Evolutionary conservation across 2,113 vertebrate genomes (phyloP).

Genomic region (Phyllostomus hastatus): DNA sequence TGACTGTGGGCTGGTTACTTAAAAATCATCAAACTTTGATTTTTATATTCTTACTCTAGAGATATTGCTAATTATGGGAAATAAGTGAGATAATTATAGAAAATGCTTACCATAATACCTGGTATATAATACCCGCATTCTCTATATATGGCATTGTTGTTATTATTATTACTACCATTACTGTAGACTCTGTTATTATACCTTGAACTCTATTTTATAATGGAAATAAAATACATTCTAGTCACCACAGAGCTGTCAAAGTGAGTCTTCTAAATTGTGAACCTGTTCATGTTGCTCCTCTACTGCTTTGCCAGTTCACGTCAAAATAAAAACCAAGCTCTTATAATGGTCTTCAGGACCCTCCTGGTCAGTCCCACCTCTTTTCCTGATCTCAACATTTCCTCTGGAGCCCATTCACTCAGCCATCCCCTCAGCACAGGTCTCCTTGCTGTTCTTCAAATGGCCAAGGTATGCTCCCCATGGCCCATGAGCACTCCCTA

Average conservation of each 20-base stretch:
- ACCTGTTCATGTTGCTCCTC: background rate
- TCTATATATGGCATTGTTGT: background rate
- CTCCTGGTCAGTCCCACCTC: background rate
- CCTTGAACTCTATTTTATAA: background rate
- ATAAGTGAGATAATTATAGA: background rate
- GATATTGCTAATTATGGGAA: background rate
- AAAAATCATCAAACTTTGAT: background rate
- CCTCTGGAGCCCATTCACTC: background rate
- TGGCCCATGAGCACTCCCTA: background rate
- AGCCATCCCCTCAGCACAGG: background rate
- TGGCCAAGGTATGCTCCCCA: background rate
- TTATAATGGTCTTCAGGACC: background rate
- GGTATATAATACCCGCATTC: background rate
- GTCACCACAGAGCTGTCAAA: background rate
- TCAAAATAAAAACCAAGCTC: background rate
- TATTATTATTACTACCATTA: background rate
- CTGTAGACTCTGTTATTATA: background rate
- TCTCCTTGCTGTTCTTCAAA: background rate
- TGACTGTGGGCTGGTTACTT: background rate
- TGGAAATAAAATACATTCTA: background rate
- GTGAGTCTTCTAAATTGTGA: background rate
- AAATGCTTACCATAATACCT: background rate
- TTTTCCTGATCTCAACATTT: background rate
- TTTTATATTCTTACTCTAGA: slow-evolving; percentile 7
- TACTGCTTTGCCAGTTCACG: background rate